Conservation (phyloP, 2,888 invertebrate genomes). For the Zygothrica quintamaculata region DNA sequence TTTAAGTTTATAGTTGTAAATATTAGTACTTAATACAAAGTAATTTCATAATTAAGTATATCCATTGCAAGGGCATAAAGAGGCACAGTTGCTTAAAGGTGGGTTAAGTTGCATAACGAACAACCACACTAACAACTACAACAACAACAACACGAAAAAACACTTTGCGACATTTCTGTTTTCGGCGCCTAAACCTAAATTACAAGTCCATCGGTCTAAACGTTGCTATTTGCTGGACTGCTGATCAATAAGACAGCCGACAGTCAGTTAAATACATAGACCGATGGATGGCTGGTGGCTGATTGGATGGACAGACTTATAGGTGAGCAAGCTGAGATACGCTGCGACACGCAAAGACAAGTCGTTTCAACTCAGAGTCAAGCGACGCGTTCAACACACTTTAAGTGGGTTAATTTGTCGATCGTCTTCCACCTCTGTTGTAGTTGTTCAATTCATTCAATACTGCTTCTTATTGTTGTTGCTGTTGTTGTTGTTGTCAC, state of each 20-base stretch:
- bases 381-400: slow-evolving; percentile 73
- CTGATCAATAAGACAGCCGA: slow-evolving; percentile 63
- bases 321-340: too few species aligned
- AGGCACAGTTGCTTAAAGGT: slow-evolving; percentile 48
- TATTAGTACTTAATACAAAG: too few species aligned
- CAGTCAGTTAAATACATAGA: slow-evolving; percentile 5
- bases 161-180: slow-evolving; percentile 72
- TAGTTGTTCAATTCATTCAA: too few species aligned
- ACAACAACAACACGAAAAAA: slow-evolving; percentile 24
- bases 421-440: slow-evolving; percentile 9
- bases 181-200: slow-evolving; percentile 55
- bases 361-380: background rate
- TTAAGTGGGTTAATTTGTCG: slow-evolving; percentile 73
- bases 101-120: slow-evolving; percentile 59
- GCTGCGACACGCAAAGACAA: background rate
- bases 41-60: background rate
- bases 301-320: slow-evolving; percentile 21
- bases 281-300: slow-evolving; percentile 15
- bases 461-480: slow-evolving; percentile 18
- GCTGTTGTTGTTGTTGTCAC: slow-evolving; percentile 24
- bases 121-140: slow-evolving; percentile 12
- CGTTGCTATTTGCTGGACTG: slow-evolving; percentile 60
- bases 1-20: too few species aligned
- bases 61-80: slow-evolving; percentile 23
- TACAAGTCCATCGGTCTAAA: slow-evolving; percentile 56